phyloP scores from a whole-genome alignment of 1,140 invertebrate genomes.

The Eufriesea mexicana region DNA sequence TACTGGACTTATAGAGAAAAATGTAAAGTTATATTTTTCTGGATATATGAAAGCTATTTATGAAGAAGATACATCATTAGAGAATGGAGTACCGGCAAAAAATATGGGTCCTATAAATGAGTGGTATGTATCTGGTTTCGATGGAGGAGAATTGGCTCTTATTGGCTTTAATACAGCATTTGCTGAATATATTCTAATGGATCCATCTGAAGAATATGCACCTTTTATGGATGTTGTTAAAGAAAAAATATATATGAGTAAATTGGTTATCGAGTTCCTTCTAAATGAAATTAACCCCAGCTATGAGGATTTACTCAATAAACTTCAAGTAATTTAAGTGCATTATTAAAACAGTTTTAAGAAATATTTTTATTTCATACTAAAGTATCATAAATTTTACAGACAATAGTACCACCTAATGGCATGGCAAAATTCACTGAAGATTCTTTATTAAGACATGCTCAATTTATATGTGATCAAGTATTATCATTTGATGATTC shows the following conservation, averaged over 20 bases:
- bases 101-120: constrained; percentile 93
- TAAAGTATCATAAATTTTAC: constrained; percentile 48
- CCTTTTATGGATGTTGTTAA: constrained; percentile 87
- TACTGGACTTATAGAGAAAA: constrained; percentile 90
- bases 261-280: constrained; percentile 92
- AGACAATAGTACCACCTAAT: constrained; percentile 84
- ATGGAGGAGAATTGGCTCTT: constrained; percentile 90
- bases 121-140: constrained; percentile 93
- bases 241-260: constrained; percentile 91
- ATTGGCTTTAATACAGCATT: constrained; percentile 91
- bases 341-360: not conserved
- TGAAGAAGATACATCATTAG: constrained; percentile 87
- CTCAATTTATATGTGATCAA: constrained; percentile 94
- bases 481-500: constrained; percentile 88
- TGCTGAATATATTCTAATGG: constrained; percentile 92
- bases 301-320: constrained; percentile 91
- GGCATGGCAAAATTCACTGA: constrained; percentile 87
- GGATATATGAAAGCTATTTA: constrained; percentile 93
- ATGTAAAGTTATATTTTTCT: constrained; percentile 89
- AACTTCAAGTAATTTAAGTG: constrained; percentile 80
- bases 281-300: constrained; percentile 87
- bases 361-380: constrained; percentile 18
- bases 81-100: constrained; percentile 89
- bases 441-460: constrained; percentile 90
- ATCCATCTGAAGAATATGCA: constrained; percentile 88